These are phyloP conservation scores for Notiomystis cincta DNA, from an alignment of 2,113 vertebrate species.

Conservation along the genomic window DNA sequence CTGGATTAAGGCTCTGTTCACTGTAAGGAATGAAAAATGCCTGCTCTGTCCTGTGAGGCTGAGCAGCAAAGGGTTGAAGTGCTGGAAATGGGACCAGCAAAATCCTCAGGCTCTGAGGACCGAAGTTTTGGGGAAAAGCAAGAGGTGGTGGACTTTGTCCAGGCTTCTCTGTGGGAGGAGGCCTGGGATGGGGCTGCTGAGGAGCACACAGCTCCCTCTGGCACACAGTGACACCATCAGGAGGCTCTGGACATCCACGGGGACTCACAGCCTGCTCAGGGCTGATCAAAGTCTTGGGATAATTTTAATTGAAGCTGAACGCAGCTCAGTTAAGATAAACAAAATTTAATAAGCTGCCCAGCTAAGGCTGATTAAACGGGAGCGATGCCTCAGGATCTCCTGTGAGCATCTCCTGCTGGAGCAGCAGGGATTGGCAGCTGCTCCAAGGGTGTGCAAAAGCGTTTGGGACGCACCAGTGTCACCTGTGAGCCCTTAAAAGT, in stretches of 20 bases:
- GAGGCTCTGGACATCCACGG: neutral
- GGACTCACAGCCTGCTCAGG: rapidly evolving
- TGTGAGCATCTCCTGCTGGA: rapidly evolving
- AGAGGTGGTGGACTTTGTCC: neutral
- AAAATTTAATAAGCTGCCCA: neutral
- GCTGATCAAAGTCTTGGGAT: neutral
- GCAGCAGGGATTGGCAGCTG: neutral
- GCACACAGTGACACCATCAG: neutral
- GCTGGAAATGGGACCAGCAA: neutral
- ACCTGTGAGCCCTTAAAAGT: neutral
- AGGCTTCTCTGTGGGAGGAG: neutral
- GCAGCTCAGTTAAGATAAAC: neutral
- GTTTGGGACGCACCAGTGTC: neutral
- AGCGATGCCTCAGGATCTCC: neutral
- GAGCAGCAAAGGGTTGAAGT: neutral
- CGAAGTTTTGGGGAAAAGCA: neutral
- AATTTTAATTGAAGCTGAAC: neutral
- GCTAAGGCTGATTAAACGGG: neutral
- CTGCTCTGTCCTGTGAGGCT: neutral
- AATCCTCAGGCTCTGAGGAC: neutral
- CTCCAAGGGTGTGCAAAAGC: neutral
- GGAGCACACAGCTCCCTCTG: neutral
- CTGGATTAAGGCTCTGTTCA: neutral
- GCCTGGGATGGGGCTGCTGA: neutral
- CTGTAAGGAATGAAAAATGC: neutral